phyloP scores from a whole-genome alignment of 2,113 vertebrate genomes.

The Herpailurus yagouaroundi region DNA sequence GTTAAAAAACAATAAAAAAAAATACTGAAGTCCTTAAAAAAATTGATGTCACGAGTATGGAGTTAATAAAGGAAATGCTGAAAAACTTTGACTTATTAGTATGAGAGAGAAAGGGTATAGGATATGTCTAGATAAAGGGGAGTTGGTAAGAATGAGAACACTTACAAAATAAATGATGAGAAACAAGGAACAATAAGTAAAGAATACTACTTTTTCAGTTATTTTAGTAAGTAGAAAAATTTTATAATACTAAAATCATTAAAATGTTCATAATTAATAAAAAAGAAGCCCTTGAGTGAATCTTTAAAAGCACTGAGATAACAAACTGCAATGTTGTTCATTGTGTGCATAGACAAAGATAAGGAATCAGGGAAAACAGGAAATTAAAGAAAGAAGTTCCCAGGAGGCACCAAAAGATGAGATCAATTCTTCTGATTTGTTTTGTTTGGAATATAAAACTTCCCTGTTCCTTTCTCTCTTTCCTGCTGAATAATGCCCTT shows the following conservation, averaged over 20 bases:
- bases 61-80: neutral
- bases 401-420: neutral
- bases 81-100: neutral
- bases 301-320: neutral
- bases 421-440: neutral
- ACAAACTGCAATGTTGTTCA: neutral
- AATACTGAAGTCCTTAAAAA: neutral
- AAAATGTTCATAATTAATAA: neutral
- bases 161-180: neutral
- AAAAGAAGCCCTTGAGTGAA: neutral
- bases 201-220: neutral
- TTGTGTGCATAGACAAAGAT: neutral
- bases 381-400: conserved; percentile 15
- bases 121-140: neutral
- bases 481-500: neutral
- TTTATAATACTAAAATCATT: neutral
- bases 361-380: neutral
- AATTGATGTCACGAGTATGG: neutral
- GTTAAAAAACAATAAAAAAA: neutral
- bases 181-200: neutral
- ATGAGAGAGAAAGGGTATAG: neutral
- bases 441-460: neutral
- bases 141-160: neutral
- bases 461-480: neutral
- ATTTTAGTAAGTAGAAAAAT: neutral